A percentile compares a stretch with the other conserved stretches of the same genome.
These are phyloP conservation scores for Platycnemis pennipes DNA, from an alignment of 2,888 invertebrate genomes.

Conservation along the genomic window DNA sequence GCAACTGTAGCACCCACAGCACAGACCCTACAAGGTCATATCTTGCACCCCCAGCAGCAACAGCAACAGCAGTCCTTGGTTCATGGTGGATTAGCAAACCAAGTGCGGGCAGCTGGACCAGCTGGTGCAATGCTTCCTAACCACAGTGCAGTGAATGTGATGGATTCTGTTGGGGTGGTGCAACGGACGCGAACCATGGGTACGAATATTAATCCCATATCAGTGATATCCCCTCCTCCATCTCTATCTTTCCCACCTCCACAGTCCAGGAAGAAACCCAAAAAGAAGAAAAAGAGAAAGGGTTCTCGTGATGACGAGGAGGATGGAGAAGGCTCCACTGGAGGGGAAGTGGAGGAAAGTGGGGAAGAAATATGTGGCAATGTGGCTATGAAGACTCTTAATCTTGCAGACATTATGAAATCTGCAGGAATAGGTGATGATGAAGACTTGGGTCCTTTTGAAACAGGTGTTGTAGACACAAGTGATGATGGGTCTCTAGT, in stretches of 20 bases:
- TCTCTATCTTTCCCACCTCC: constrained; percentile 77
- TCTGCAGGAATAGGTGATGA: constrained; percentile 87
- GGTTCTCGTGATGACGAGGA: constrained; percentile 78
- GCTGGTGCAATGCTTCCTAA: constrained; percentile 52
- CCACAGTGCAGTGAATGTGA: constrained; percentile 59
- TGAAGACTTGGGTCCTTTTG: constrained; percentile 81
- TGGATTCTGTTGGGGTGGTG: constrained; percentile 56
- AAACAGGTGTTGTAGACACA: constrained; percentile 72
- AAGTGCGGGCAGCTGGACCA: constrained; percentile 47
- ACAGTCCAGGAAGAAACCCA: constrained; percentile 80
- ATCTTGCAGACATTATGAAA: constrained; percentile 88
- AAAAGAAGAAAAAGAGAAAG: constrained; percentile 82
- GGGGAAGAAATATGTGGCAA: constrained; percentile 60
- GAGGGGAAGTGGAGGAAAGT: constrained; percentile 49
- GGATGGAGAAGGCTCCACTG: constrained; percentile 46
- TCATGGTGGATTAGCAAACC: constrained; percentile 62
- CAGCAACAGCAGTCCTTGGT: constrained; percentile 69
- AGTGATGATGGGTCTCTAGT: constrained; percentile 57
- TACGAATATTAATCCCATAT: constrained; percentile 45
- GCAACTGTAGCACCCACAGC: constrained; percentile 66
- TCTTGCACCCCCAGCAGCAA: constrained; percentile 69
- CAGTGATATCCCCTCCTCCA: constrained; percentile 72
- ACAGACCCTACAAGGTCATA: constrained; percentile 60
- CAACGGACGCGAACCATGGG: constrained; percentile 59
- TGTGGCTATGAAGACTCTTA: constrained; percentile 79